A percentile compares a stretch with the other conserved stretches of the same genome.
phyloP scores from a whole-genome alignment of 2,888 invertebrate species.

The Furcula furcula region DNA sequence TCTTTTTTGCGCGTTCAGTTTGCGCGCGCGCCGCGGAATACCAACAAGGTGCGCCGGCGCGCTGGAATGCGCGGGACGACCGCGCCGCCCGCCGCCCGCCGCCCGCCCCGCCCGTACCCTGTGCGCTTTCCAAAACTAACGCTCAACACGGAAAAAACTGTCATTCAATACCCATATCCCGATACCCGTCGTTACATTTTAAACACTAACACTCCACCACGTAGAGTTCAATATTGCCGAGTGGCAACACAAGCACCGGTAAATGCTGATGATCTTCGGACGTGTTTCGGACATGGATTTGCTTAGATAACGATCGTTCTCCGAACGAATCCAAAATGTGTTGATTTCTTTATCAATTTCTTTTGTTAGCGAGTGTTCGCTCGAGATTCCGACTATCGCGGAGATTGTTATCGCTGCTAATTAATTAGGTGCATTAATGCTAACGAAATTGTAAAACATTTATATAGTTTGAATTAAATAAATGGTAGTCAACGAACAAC shows the following conservation, averaged over 20 bases:
- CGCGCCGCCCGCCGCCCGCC: constrained; percentile 10
- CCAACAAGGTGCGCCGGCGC: constrained; percentile 58
- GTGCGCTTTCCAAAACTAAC: constrained; percentile 33
- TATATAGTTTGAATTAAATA: constrained; percentile 1
- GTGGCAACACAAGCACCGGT: constrained; percentile 12
- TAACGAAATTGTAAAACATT: constrained; percentile 7
- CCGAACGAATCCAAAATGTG: constrained; percentile 33
- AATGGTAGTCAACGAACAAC: neutral
- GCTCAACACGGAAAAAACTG: constrained; percentile 31
- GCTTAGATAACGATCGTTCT: constrained; percentile 40
- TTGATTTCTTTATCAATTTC: constrained; percentile 56
- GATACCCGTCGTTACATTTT: neutral
- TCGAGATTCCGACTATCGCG: constrained; percentile 19
- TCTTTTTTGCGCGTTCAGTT: constrained; percentile 70
- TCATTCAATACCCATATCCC: constrained; percentile 26
- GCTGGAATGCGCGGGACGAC: constrained; percentile 37
- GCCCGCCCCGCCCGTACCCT: constrained; percentile 10
- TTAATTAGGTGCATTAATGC: constrained; percentile 17
- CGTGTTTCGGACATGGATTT: constrained; percentile 37
- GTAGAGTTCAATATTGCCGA: constrained; percentile 8
- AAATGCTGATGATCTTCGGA: constrained; percentile 30
- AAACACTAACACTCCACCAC: neutral
- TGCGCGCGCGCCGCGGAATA: constrained; percentile 67
- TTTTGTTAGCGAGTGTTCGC: constrained; percentile 20
- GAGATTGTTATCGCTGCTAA: constrained; percentile 27